Base-by-base conservation (phyloP, 2,888 invertebrate species). In the Drosophila parthenogenetica region DNA sequence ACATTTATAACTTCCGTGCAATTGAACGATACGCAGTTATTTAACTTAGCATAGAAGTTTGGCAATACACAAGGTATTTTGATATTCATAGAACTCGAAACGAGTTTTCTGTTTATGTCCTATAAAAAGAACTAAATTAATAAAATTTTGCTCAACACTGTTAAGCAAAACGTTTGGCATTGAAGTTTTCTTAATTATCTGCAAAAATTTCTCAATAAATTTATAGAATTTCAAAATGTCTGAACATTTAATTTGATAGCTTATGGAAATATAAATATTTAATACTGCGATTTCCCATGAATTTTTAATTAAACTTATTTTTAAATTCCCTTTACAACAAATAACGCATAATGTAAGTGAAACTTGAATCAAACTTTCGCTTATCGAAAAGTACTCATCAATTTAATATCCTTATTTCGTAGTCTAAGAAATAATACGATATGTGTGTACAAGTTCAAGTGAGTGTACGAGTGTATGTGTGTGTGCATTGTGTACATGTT, bases 1-100 rank as follows among this genome's bases (percentile, higher is more conserved):
- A 75, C 88, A 85, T 82, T 79, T 87, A 87, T 75, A 87, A 76
- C 77, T 89, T 79, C 70, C 77, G 65, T 69, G 77, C 78, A 69
- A 79, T 71, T 88, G 66, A 69, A 53, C 64, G 29, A 40, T 57
- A 22, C 42, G 42, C 8, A 22, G 14, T 5, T 39, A 3, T 51
- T 51, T 39, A 37, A 13, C 32, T 3, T 32, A 13, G 48, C n/a
- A 29, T 29, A 29, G 29, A 29, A 29, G 7, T 29, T 29, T 7
- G 29, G 35, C 35, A 35, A 35, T 35, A 35, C 13, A 4, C 3
- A 13, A 35, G 11, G 35, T 35, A 13, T 13, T 35, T 35, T 35
- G 13, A 35, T 35, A 35, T 35, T 11, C 35, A 13, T 35, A 35
- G 8, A 3, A 35, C 13, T 29, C 29, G 13, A 35, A 35, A 35